Conservation (phyloP, 2,888 invertebrate species). For the Thecophora atra region DNA sequence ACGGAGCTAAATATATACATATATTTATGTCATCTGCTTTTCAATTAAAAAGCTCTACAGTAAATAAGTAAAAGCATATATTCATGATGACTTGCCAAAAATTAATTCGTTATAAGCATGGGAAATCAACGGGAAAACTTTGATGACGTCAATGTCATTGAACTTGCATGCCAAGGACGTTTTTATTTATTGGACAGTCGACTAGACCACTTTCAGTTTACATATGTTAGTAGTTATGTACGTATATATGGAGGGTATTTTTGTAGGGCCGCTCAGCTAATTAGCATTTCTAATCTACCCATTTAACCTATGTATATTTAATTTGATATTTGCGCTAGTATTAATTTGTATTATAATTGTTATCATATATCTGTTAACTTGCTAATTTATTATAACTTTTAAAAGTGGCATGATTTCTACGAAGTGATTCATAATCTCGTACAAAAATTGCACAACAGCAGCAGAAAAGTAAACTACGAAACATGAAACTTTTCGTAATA, state of each 20-base stretch:
- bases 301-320: neutral
- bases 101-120: constrained; percentile 20
- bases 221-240: neutral
- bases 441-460: too few relatives aligned
- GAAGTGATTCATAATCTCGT: too few relatives aligned
- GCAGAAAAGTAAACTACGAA: neutral
- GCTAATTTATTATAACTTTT: too few relatives aligned
- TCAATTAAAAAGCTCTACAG: constrained; percentile 15
- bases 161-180: constrained; percentile 36
- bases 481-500: neutral
- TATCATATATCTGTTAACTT: too few relatives aligned
- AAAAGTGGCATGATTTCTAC: too few relatives aligned
- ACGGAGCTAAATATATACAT: too few relatives aligned
- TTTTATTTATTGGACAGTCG: neutral
- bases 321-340: neutral
- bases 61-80: neutral
- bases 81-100: too few relatives aligned
- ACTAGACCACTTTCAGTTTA: neutral
- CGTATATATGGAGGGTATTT: neutral
- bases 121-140: constrained; percentile 23
- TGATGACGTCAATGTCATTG: constrained; percentile 31
- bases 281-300: too few relatives aligned
- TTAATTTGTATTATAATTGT: neutral
- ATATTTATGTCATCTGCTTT: too few relatives aligned
- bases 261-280: neutral